Evolutionary conservation across 2,797 vertebrate genomes (phyloP).

Genomic region (Mionectes olivaceus): DNA sequence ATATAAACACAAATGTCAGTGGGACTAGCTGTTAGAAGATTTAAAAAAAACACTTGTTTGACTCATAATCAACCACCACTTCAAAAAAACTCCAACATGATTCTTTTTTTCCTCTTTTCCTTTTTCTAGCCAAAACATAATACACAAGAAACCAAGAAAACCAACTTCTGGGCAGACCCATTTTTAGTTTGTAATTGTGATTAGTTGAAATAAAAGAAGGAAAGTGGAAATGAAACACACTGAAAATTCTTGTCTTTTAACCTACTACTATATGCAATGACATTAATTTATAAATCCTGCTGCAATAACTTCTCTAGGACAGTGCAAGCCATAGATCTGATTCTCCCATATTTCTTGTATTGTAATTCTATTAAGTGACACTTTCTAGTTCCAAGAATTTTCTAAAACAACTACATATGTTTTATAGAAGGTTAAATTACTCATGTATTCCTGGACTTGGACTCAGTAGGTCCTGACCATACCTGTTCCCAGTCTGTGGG

Average conservation of each 20-base stretch:
- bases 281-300: background rate
- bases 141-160: background rate
- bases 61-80: background rate
- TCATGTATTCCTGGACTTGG: background rate
- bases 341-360: background rate
- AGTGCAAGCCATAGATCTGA: background rate
- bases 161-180: fast-evolving
- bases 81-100: background rate
- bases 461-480: background rate
- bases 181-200: background rate
- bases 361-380: fast-evolving
- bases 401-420: background rate
- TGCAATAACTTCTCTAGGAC: background rate
- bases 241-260: background rate
- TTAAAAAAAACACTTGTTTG: fast-evolving
- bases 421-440: background rate
- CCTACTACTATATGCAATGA: background rate
- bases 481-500: background rate
- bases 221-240: background rate
- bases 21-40: background rate
- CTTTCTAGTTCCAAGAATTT: background rate
- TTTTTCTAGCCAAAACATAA: background rate
- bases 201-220: background rate
- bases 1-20: background rate
- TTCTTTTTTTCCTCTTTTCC: background rate